phyloP scores from a whole-genome alignment of 2,888 invertebrate species.

The Lepidocyrtoides sp. region DNA sequence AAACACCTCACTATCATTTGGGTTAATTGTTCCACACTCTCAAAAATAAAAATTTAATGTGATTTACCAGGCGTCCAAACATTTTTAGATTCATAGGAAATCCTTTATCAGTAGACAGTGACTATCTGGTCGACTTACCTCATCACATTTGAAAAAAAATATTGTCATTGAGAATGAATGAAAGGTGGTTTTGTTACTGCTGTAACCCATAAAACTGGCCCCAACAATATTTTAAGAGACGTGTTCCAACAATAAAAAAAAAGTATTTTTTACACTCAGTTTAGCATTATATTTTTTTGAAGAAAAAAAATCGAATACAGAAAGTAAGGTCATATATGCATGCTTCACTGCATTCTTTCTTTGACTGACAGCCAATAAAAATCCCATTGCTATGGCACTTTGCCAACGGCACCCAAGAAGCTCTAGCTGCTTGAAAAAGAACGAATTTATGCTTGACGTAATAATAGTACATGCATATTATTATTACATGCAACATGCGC shows the following conservation, averaged over 20 bases:
- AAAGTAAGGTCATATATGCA: background rate
- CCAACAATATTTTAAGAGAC: too few species aligned
- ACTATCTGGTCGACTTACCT: background rate
- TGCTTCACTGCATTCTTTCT: conserved; percentile 37
- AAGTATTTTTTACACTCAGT: background rate
- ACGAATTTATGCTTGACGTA: background rate
- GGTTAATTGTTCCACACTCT: too few species aligned
- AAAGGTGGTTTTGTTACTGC: background rate
- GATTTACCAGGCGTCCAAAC: too few species aligned
- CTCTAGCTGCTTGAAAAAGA: background rate
- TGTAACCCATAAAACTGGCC: too few species aligned
- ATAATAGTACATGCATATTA: background rate
- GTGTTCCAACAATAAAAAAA: too few species aligned
- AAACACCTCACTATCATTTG: too few species aligned
- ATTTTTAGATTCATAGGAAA: too few species aligned
- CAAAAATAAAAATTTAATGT: too few species aligned
- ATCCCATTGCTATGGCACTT: conserved; percentile 44
- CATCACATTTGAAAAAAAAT: background rate
- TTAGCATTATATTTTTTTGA: background rate
- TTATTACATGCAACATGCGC: background rate
- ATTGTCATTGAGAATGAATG: background rate
- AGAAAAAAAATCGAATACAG: background rate
- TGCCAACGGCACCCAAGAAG: conserved; percentile 22
- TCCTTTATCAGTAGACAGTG: too few species aligned
- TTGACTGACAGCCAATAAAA: conserved; percentile 44